A percentile compares a stretch with the other conserved stretches of the same genome.
These are phyloP conservation scores for Lota lota DNA, from an alignment of 2,113 vertebrate species.

Conservation along the genomic window DNA sequence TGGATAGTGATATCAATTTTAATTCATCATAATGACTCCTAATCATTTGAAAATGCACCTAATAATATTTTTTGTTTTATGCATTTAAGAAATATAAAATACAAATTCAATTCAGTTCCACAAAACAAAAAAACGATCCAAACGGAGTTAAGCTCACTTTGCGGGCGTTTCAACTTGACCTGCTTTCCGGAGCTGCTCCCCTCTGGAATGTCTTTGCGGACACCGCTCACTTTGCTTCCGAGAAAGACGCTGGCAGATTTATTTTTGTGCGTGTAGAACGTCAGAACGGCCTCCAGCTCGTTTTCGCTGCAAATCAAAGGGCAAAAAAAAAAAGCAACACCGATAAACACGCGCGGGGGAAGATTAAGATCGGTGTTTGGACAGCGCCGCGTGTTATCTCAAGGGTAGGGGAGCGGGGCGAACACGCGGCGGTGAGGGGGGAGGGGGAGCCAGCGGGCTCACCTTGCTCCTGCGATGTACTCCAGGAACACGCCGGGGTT, in stretches of 20 bases:
- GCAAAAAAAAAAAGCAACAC: slow-evolving; percentile 18
- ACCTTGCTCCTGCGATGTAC: slow-evolving; percentile 89
- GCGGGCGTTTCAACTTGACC: slow-evolving; percentile 55
- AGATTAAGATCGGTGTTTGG: slow-evolving; percentile 23
- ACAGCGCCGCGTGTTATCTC: not conserved
- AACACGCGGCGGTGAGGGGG: too few species aligned
- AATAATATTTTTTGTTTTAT: not conserved
- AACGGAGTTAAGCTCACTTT: slow-evolving; percentile 72
- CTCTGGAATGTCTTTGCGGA: slow-evolving; percentile 56
- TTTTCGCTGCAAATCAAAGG: slow-evolving; percentile 79
- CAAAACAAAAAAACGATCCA: slow-evolving; percentile 37
- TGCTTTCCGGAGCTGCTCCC: slow-evolving; percentile 45
- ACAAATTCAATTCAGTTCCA: not conserved
- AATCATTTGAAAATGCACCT: not conserved
- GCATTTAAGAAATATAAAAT: too few species aligned
- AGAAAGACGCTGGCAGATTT: slow-evolving; percentile 89
- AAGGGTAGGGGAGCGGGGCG: too few species aligned
- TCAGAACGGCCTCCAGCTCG: slow-evolving; percentile 92
- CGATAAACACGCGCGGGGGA: not conserved
- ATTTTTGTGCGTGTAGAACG: slow-evolving; percentile 92
- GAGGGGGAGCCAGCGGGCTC: slow-evolving; percentile 31
- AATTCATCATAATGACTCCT: slow-evolving; percentile 28
- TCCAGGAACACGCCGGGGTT: slow-evolving; percentile 81
- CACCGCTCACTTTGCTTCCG: slow-evolving; percentile 73
- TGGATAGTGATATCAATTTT: too few species aligned